Conservation (phyloP, 2,888 invertebrate species). For the Caenorhabditis afra region DNA sequence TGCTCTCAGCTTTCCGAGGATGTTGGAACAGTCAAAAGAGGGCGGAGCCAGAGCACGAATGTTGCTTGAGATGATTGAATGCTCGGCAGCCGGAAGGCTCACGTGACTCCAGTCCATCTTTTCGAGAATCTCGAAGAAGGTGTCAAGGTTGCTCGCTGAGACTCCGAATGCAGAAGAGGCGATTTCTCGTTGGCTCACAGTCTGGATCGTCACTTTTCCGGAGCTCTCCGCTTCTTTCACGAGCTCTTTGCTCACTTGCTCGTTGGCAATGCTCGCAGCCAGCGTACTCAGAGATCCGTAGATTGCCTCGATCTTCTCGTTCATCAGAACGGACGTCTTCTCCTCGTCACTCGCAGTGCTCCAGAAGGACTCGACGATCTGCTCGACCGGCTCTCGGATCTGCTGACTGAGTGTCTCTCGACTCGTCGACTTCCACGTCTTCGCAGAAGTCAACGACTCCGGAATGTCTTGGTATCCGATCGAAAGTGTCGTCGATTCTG, state of each 20-base stretch:
- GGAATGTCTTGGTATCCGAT: conserved; percentile 36
- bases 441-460: conserved; percentile 13
- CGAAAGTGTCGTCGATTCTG: conserved; percentile 18
- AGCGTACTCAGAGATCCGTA: conserved; percentile 24
- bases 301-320: conserved; percentile 31
- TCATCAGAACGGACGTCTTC: conserved; percentile 18
- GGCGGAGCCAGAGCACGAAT: conserved; percentile 30
- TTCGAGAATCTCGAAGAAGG: conserved; percentile 41
- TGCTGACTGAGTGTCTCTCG: conserved; percentile 12
- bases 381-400: conserved; percentile 41
- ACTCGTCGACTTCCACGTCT: conserved; percentile 14
- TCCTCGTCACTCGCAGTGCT: conserved; percentile 43
- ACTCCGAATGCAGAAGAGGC: conserved; percentile 32
- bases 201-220: conserved; percentile 3
- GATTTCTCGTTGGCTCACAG: conserved; percentile 24
- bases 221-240: conserved; percentile 15
- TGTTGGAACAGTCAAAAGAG: conserved; percentile 15
- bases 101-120: conserved; percentile 47
- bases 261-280: conserved; percentile 22
- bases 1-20: conserved; percentile 47
- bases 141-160: conserved; percentile 5
- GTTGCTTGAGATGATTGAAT: conserved; percentile 34
- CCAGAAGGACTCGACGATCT: conserved; percentile 60
- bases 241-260: conserved; percentile 16
- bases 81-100: conserved; percentile 15